phyloP scores from a whole-genome alignment of 2,113 vertebrate genomes.

The Saccopteryx leptura region DNA sequence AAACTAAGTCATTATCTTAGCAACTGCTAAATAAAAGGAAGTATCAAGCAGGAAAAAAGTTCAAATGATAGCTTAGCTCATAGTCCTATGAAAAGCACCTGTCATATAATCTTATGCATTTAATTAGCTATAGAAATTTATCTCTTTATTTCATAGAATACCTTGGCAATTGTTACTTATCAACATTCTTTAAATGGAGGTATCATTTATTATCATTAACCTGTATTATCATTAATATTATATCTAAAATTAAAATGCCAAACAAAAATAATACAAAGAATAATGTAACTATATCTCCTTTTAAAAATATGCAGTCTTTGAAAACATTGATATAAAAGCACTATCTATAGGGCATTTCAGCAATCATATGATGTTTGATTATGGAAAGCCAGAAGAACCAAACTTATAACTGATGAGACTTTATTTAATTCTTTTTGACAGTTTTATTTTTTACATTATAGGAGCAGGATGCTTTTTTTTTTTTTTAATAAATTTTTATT shows the following conservation, averaged over 20 bases:
- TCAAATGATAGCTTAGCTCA: background rate
- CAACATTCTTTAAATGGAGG: background rate
- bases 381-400: background rate
- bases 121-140: background rate
- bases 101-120: background rate
- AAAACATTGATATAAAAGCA: background rate
- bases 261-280: slow-evolving; percentile 18
- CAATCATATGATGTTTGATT: background rate
- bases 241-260: slow-evolving; percentile 1
- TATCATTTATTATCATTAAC: background rate
- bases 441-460: background rate
- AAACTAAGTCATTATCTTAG: background rate
- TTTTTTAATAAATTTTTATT: too few relatives aligned
- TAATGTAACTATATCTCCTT: background rate
- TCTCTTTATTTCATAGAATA: background rate
- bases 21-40: background rate
- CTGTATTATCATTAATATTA: background rate
- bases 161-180: background rate
- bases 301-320: background rate
- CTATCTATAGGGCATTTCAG: background rate
- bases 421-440: background rate
- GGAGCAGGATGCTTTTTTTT: slow-evolving; percentile 28
- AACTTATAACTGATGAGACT: background rate
- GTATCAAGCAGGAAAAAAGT: background rate
- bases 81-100: background rate